A percentile compares a stretch with the other conserved stretches of the same genome.
These are phyloP conservation scores for Bombus vancouverensis DNA, from an alignment of 1,140 invertebrate genomes.

Conservation along the genomic window DNA sequence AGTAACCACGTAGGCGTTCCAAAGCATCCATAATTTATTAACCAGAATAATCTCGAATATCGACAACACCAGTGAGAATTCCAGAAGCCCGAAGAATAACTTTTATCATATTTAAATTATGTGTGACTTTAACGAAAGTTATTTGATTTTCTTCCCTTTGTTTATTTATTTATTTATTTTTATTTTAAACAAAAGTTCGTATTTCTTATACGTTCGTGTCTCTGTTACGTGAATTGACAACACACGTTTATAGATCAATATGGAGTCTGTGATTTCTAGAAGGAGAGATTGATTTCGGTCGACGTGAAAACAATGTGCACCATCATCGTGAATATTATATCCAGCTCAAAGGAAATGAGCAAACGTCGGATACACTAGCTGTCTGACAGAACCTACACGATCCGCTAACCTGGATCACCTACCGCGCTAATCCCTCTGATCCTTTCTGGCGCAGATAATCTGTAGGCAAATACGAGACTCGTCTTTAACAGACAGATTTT, in stretches of 20 bases:
- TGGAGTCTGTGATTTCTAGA: not conserved
- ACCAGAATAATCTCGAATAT: not conserved
- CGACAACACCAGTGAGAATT: not conserved
- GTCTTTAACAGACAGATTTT: slow-evolving; percentile 31
- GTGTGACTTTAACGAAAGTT: not conserved
- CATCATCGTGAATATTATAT: not conserved
- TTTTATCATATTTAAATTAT: not conserved
- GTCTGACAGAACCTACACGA: slow-evolving; percentile 28
- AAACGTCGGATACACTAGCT: slow-evolving; percentile 1
- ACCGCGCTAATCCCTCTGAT: slow-evolving; percentile 44
- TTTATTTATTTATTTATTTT: not conserved
- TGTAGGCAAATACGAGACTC: slow-evolving; percentile 19
- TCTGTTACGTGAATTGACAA: too few species aligned
- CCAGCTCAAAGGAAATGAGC: not conserved
- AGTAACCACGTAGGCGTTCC: not conserved
- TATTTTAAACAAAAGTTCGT: too few species aligned
- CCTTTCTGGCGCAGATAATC: slow-evolving; percentile 41
- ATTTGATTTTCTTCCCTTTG: not conserved
- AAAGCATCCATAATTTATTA: not conserved
- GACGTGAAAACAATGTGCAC: not conserved
- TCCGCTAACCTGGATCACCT: slow-evolving; percentile 45
- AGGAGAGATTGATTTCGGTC: not conserved
- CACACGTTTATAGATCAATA: not conserved
- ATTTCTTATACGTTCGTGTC: not conserved
- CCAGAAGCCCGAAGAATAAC: not conserved